Evolutionary conservation across 2,113 vertebrate genomes (phyloP).

Genomic region (Scopus umbretta): DNA sequence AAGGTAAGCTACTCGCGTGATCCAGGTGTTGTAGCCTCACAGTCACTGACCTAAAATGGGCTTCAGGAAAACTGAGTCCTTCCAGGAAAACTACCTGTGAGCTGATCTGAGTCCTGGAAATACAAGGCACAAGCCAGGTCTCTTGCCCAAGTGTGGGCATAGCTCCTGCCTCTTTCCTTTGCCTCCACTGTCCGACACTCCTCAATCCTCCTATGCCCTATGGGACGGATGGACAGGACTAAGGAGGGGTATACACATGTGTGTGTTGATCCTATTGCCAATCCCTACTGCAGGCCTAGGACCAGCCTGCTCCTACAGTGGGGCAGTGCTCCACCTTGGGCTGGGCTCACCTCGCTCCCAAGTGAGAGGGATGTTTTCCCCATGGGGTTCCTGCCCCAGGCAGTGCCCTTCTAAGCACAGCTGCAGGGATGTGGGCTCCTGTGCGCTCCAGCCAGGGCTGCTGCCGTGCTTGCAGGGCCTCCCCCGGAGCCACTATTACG

Average conservation of each 20-base stretch:
- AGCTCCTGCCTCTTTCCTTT: not conserved
- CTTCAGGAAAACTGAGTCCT: not conserved
- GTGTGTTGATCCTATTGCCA: not conserved
- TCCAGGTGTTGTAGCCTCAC: not conserved
- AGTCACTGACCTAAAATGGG: not conserved
- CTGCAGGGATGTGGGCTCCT: not conserved
- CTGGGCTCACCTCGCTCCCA: not conserved
- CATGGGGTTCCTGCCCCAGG: not conserved
- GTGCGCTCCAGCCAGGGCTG: not conserved
- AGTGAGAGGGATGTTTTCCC: not conserved
- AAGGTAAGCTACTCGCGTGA: accelerated
- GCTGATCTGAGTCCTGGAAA: not conserved
- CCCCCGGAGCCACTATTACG: not conserved
- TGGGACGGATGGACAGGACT: not conserved
- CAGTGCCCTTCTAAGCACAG: not conserved
- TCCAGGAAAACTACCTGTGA: not conserved
- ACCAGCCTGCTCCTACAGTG: not conserved
- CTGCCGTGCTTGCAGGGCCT: not conserved
- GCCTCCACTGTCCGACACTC: not conserved
- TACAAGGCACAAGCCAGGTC: not conserved
- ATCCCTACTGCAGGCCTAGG: not conserved
- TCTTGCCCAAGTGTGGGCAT: not conserved
- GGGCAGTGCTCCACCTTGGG: not conserved
- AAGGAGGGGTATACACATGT: no score
- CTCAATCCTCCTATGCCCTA: not conserved